Evolutionary conservation across 1,140 invertebrate species (phyloP).

Genomic region (Saccostrea echinata): DNA sequence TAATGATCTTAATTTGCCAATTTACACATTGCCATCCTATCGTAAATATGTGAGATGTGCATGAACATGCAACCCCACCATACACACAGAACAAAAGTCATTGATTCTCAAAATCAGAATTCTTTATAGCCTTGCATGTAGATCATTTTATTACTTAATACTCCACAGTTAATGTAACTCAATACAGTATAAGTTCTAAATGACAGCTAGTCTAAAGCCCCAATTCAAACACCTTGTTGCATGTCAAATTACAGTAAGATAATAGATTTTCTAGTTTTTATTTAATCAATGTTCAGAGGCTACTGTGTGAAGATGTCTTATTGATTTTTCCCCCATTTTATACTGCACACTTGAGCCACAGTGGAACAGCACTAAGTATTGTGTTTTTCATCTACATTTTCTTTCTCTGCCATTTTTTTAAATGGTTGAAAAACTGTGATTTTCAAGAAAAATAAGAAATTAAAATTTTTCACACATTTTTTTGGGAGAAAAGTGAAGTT

Average conservation of each 20-base stretch:
- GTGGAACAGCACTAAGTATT: slow-evolving; percentile 20
- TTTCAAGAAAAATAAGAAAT: background rate
- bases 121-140: too few relatives aligned
- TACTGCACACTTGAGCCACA: slow-evolving; percentile 22
- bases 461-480: background rate
- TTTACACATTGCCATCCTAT: background rate
- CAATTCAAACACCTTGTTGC: background rate
- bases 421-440: background rate
- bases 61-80: background rate
- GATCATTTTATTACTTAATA: too few relatives aligned
- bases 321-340: slow-evolving; percentile 24
- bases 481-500: background rate
- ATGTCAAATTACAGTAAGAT: slow-evolving; percentile 28
- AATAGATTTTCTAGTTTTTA: slow-evolving; percentile 38
- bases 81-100: too few relatives aligned
- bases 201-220: too few relatives aligned
- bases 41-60: background rate
- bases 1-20: background rate
- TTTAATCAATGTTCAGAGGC: slow-evolving; percentile 38
- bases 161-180: background rate
- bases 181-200: background rate
- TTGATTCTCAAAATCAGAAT: too few relatives aligned
- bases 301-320: slow-evolving; percentile 34
- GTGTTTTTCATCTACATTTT: background rate
- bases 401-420: slow-evolving; percentile 12